Evolutionary conservation across 30 jellyfish, hydroid and myxozoan genomes (phyloP).

Genomic region (Aurelia sp.): DNA sequence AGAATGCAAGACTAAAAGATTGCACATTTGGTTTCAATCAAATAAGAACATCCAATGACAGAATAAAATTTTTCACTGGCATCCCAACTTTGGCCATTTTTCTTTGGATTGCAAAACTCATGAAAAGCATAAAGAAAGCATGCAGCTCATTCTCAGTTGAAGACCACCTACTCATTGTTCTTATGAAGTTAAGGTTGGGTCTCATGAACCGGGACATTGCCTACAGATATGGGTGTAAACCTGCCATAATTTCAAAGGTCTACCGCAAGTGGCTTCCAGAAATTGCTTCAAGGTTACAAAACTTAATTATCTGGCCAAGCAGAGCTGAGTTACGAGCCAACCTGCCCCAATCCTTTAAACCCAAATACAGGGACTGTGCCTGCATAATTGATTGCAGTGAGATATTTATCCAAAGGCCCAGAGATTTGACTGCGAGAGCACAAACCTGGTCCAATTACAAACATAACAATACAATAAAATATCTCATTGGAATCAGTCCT

Average conservation of each 20-base stretch:
- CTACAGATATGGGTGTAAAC: neutral
- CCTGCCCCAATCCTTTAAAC: conserved; percentile 30
- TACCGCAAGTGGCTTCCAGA: conserved; percentile 34
- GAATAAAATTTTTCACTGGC: conserved; percentile 44
- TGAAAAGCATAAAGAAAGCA: conserved; percentile 1
- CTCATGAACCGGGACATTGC: conserved; percentile 8
- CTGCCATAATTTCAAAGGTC: conserved; percentile 5
- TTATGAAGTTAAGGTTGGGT: conserved; percentile 31
- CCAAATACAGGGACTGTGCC: conserved; percentile 32
- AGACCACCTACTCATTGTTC: conserved; percentile 3
- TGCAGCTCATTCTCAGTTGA: conserved; percentile 2
- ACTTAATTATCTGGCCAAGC: conserved; percentile 28
- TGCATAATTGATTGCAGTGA: conserved; percentile 79
- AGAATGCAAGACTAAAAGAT: neutral
- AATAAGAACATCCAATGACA: conserved; percentile 21
- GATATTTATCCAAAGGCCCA: conserved; percentile 76
- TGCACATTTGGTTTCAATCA: conserved; percentile 23
- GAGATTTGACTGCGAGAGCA: conserved; percentile 24
- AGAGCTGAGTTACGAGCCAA: conserved; percentile 19
- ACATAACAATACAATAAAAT: conserved; percentile 71
- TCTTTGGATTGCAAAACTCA: conserved; percentile 9
- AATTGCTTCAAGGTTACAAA: conserved; percentile 45
- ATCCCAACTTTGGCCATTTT: conserved; percentile 20
- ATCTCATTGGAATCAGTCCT: conserved; percentile 31
- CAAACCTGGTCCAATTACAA: conserved; percentile 79